A percentile compares a stretch with the other conserved stretches of the same genome.
Conservation (phyloP, 2,797 vertebrate genomes). For the Eutrigla gurnardus region DNA sequence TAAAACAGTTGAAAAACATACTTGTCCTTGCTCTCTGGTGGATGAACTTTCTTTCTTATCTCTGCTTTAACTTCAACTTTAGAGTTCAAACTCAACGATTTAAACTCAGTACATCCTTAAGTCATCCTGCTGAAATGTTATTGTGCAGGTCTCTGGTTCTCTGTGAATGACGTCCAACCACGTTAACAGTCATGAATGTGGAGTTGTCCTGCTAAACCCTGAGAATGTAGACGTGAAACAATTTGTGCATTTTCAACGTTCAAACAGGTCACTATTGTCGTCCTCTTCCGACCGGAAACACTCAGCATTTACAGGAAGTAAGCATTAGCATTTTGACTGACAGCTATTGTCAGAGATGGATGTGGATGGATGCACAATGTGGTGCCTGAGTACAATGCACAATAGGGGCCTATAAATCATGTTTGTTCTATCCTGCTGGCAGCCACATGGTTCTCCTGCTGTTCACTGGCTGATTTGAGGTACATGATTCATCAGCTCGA, state of each 20-base stretch:
- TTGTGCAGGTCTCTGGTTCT: neutral
- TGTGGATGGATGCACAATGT: slow-evolving; percentile 34
- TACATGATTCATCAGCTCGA: slow-evolving; percentile 31
- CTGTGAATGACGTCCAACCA: neutral
- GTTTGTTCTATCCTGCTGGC: neutral
- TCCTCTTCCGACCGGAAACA: neutral
- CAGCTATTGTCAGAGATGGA: slow-evolving; percentile 26
- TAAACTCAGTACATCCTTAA: neutral
- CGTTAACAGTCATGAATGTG: neutral
- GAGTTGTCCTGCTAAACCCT: neutral
- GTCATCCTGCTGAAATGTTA: neutral
- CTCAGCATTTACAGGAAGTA: slow-evolving; percentile 20
- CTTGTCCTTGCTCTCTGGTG: neutral
- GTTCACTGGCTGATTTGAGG: slow-evolving; percentile 29
- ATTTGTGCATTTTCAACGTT: slow-evolving; percentile 3
- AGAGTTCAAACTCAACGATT: neutral
- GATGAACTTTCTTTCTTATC: neutral
- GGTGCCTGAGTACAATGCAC: slow-evolving; percentile 16
- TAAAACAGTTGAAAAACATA: neutral
- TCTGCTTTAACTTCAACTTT: neutral
- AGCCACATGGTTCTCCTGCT: slow-evolving; percentile 28
- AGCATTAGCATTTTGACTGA: slow-evolving; percentile 47
- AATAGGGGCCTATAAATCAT: slow-evolving; percentile 6
- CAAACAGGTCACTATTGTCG: slow-evolving; percentile 28
- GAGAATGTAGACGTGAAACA: neutral